phyloP scores from a whole-genome alignment of 2,888 invertebrate species.

The Ormyrus labotus region DNA sequence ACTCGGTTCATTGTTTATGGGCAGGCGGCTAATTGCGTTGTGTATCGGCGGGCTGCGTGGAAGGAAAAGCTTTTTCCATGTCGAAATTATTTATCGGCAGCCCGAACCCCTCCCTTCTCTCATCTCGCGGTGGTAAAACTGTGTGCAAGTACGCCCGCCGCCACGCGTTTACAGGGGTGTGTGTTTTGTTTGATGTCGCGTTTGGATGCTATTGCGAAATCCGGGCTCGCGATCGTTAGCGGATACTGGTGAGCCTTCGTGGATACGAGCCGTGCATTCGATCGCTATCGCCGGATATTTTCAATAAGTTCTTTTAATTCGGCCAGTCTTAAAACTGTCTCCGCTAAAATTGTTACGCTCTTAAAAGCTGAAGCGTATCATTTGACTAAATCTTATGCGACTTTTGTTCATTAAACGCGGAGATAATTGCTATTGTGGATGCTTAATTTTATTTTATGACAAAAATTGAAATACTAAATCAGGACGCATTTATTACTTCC shows the following conservation, averaged over 20 bases:
- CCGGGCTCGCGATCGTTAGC: slow-evolving; percentile 1
- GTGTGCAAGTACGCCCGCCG: no score
- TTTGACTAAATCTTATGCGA: not conserved
- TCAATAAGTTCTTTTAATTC: slow-evolving; percentile 11
- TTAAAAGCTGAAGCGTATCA: not conserved
- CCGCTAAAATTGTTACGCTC: not conserved
- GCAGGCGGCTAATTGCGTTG: slow-evolving; percentile 49
- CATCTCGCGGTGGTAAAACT: slow-evolving; percentile 40
- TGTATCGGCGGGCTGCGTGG: slow-evolving; percentile 8
- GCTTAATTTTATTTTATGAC: no score
- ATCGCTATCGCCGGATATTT: slow-evolving; percentile 30
- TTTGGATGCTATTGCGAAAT: slow-evolving; percentile 33
- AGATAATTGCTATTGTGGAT: no score
- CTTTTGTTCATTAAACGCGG: no score
- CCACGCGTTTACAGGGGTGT: not conserved
- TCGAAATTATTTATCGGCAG: slow-evolving; percentile 52
- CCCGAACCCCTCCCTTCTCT: slow-evolving; percentile 9
- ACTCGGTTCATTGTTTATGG: slow-evolving; percentile 42
- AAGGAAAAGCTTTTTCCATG: slow-evolving; percentile 29
- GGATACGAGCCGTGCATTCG: slow-evolving; percentile 16
- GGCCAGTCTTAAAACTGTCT: not conserved
- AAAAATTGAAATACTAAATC: not conserved
- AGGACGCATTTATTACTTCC: not conserved
- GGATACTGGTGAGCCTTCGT: slow-evolving; percentile 19
- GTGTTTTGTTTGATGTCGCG: slow-evolving; percentile 42